Conservation (phyloP, 2,113 vertebrate species). For the Salminus brasiliensis region DNA sequence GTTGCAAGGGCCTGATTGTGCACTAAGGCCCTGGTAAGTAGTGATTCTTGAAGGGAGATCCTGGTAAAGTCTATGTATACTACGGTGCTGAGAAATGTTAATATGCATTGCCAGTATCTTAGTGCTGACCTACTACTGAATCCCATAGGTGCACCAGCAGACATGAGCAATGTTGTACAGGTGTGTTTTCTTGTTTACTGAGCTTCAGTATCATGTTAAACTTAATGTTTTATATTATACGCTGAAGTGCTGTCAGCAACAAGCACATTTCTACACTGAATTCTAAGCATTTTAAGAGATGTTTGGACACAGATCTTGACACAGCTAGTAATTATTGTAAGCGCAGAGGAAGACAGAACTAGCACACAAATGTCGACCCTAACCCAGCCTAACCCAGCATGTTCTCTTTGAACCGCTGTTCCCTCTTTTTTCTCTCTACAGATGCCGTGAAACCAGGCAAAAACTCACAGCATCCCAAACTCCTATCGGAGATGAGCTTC, state of each 20-base stretch:
- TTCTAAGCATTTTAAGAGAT: not conserved
- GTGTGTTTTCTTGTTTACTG: too few relatives aligned
- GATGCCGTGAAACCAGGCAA: too few relatives aligned
- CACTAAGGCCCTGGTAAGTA: too few relatives aligned
- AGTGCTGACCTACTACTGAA: too few relatives aligned
- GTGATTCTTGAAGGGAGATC: too few relatives aligned
- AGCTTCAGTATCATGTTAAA: not conserved
- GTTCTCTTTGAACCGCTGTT: not conserved
- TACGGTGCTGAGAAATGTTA: too few relatives aligned
- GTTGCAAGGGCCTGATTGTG: too few relatives aligned
- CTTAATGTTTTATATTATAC: not conserved
- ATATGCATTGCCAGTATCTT: too few relatives aligned
- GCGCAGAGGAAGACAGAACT: not conserved
- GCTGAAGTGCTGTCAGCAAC: not conserved
- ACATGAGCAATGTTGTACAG: too few relatives aligned
- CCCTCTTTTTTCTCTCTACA: not conserved
- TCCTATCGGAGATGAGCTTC: not conserved
- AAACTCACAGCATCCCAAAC: not conserved
- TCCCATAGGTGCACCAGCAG: too few relatives aligned
- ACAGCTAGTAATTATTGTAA: not conserved
- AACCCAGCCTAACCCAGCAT: not conserved
- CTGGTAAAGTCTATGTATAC: too few relatives aligned
- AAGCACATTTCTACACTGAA: not conserved
- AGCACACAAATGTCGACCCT: not conserved
- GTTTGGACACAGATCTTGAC: not conserved